Evolutionary conservation across 1,140 invertebrate species (phyloP), one percentile per base, ranked within the genome.

Genomic region (Megalopta genalis): DNA sequence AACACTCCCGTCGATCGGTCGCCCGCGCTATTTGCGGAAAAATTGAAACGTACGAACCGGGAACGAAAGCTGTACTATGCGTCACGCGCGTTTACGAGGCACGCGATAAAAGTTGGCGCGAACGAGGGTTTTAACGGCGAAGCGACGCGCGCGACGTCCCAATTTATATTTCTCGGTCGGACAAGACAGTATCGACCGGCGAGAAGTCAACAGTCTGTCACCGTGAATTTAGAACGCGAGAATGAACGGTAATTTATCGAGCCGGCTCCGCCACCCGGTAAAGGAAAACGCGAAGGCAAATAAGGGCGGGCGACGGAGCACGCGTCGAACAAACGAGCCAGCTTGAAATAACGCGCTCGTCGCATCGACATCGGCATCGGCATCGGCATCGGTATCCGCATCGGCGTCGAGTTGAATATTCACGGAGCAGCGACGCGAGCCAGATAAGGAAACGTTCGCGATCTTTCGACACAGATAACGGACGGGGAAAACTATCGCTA

Each of bases 391-490:
- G 32, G 32, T 4, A 32, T 32, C 32, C 21, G 49, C 54, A 21
- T 57, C 42, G 42, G 16, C 27, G 7, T 49, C 66, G 42, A 39
- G 39, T 77, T 57, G 59, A 57, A 65, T 78, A 78, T 78, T 72
- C 76, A 78, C 76, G 42, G 57, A 25, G 76, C 59, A 12, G n/a
- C 69, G 69, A 62, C 52, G 68, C 68, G 27, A 27, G 54, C 46
- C 23, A 52, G 76, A 78, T 78, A 78, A 78, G 76, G 69, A 37
- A 72, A 64, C 60, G 60, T 64, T 78, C 76, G 69, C 64, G 76
- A 78, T 78, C 76, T 78, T 70, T 78, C 76, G 68, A 64, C 76
- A 18, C 60, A 72, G 76, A 78, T 78, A 78, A 54, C 60, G 16
- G 23, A 18, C 4, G 5, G 42, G 42, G 37, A 18, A 14, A 57